Evolutionary conservation across 64 coral and sea anemone genomes (phyloP).

Genomic region (Pocillopora damicornis): DNA sequence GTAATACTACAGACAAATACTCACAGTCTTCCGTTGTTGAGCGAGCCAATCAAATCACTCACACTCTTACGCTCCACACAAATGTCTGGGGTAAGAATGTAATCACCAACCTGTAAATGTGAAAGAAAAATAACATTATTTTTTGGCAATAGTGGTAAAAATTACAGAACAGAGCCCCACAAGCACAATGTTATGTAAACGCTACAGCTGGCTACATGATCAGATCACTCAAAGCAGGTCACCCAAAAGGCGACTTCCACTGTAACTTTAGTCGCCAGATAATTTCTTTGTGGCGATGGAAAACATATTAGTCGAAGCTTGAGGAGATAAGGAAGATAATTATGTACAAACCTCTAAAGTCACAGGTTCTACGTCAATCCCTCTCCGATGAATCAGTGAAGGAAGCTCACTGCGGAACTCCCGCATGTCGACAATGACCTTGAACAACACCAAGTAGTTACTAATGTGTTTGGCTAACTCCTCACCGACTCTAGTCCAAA

Average conservation of each 20-base stretch:
- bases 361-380: slow-evolving; percentile 95
- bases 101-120: slow-evolving; percentile 84
- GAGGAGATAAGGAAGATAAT: background rate
- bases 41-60: slow-evolving; percentile 85
- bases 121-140: no score
- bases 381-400: slow-evolving; percentile 90
- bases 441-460: slow-evolving; percentile 2
- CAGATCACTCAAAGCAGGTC: no score
- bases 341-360: slow-evolving; percentile 77
- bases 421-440: slow-evolving; percentile 92
- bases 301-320: no score
- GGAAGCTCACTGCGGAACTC: slow-evolving; percentile 97
- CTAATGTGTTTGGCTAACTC: background rate
- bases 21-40: slow-evolving; percentile 95
- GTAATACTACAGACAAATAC: slow-evolving; percentile 10
- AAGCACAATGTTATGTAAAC: background rate
- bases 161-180: no score
- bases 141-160: no score
- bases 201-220: background rate
- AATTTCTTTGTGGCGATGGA: no score
- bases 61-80: slow-evolving; percentile 96
- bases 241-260: no score
- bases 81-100: slow-evolving; percentile 93
- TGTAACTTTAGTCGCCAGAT: no score
- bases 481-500: no score